Conservation (phyloP, 2,797 vertebrate species). For the Columba guinea region DNA sequence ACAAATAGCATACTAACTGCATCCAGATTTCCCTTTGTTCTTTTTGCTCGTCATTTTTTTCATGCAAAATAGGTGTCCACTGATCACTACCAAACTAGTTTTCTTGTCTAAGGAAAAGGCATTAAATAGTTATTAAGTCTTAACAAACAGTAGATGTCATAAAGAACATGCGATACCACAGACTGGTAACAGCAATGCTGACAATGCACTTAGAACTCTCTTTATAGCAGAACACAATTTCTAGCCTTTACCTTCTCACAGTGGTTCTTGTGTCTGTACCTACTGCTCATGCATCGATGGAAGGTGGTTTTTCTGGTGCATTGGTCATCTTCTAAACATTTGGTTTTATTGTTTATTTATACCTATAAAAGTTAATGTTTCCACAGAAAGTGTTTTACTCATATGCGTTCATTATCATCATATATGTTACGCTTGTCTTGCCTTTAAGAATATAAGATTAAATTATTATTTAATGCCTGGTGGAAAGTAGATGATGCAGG, state of each 20-base stretch:
- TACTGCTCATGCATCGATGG: neutral
- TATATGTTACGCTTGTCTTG: neutral
- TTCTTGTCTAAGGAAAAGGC: neutral
- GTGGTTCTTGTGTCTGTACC: neutral
- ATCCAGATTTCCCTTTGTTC: neutral
- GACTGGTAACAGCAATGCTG: neutral
- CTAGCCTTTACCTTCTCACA: neutral
- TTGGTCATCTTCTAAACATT: neutral
- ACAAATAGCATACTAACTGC: neutral
- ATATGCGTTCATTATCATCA: neutral
- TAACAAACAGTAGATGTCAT: neutral
- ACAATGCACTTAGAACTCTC: neutral
- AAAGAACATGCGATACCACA: accelerated
- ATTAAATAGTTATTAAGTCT: neutral
- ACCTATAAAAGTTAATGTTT: neutral
- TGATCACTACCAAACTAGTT: neutral
- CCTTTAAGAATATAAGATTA: neutral
- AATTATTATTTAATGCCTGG: neutral
- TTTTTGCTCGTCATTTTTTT: neutral
- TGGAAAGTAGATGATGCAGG: neutral
- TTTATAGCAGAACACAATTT: neutral
- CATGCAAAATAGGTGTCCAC: neutral
- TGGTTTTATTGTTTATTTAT: neutral
- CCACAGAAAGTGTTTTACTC: neutral
- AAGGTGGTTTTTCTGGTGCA: neutral